Evolutionary conservation across 2,888 invertebrate genomes (phyloP).

Genomic region (Lapara coniferarum): DNA sequence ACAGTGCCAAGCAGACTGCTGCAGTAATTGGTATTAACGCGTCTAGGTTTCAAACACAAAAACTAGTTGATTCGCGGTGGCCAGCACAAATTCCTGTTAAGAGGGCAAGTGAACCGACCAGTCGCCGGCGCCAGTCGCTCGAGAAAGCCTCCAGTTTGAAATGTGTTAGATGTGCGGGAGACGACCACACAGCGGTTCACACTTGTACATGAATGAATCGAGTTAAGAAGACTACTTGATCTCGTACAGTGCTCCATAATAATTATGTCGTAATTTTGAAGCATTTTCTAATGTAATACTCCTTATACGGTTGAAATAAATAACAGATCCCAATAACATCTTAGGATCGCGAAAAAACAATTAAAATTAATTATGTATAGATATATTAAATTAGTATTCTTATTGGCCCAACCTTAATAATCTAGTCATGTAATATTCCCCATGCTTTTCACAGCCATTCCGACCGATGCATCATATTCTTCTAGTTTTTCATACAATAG

Average conservation of each 20-base stretch:
- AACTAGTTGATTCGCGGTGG: constrained; percentile 6
- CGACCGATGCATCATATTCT: no score
- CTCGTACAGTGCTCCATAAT: no score
- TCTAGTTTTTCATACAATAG: no score
- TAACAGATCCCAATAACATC: no score
- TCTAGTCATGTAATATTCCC: no score
- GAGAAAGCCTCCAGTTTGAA: constrained; percentile 2
- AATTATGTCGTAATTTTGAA: neutral
- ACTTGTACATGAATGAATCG: neutral
- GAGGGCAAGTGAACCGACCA: constrained; percentile 25
- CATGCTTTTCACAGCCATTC: no score
- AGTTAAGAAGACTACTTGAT: neutral
- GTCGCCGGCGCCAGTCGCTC: constrained; percentile 18
- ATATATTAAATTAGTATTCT: no score
- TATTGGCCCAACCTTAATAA: no score
- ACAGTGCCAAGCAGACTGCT: neutral
- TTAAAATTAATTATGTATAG: no score
- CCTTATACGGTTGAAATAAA: no score
- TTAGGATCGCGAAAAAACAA: no score
- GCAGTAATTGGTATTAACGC: neutral
- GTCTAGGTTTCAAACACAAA: constrained; percentile 1
- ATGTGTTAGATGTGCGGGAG: constrained; percentile 6
- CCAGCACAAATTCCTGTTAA: constrained; percentile 18
- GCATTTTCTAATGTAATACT: neutral
- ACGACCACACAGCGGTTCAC: constrained; percentile 6